Evolutionary conservation across 2,113 vertebrate species (phyloP), one percentile per base, ranked within the genome.

Genomic region (Pyxicephalus adspersus): DNA sequence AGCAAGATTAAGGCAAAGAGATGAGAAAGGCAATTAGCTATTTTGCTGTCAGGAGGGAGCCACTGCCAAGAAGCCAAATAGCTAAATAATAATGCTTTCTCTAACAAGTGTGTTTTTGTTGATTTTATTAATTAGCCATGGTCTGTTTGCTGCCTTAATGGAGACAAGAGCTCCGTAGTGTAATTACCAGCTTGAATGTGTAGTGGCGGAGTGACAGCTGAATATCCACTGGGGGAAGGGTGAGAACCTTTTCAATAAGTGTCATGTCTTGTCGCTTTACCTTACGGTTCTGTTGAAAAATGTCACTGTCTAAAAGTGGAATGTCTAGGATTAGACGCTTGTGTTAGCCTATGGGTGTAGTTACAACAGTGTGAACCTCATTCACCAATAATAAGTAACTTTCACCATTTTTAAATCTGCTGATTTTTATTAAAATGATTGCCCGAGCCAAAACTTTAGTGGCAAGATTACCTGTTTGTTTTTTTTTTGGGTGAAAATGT

Each of bases 101-200:
- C 18, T 72, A 71, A 80, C 55, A 72, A 72, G 66, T 70, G 29
- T 38, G 57, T 72, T 70, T 72, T 72, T 80, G 78, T 80, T 80
- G 67, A 63, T 81, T 81, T 81, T 81, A 81, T 81, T 73, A 81
- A 73, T 81, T 65, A 63, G 58, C 45, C 50, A 64, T 81, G 79
- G 68, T 68, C 64, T 78, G 76, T 58, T 80, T 80, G 58, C 23
- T 45, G 38, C 67, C 68, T 81, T 81, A 73, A 81, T 81, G 34
- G 60, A 81, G 68, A 73, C 50, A 54, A 73, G 79, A 55, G 45
- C 74, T 81, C 68, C 38, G 45, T 50, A 54, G 79, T 73, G 68
- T 73, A 81, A 81, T 81, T 73, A 64, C 68, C 67, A 65, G 68
- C 79, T 19, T 38, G 28, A 38, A 38, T 74, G 11, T 60, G 71